Evolutionary conservation across 2,113 vertebrate genomes (phyloP), one percentile per base, ranked within the genome.

Genomic region (Diadophis punctatus): DNA sequence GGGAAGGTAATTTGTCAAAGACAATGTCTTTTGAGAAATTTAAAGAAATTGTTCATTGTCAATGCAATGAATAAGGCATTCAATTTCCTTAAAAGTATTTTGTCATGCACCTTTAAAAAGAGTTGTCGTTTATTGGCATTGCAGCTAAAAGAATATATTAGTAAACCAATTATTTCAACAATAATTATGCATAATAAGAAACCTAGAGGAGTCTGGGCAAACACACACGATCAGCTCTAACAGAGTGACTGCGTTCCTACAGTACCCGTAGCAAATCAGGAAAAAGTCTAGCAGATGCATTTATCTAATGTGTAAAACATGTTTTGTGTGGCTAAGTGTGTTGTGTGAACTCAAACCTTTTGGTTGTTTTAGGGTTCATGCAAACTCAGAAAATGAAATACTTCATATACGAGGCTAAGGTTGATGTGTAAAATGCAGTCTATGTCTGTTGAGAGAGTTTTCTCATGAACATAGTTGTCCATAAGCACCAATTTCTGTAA

Each of bases 41-140:
- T 96, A 96, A 96, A 96, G 90, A 96, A 91, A 94, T 92, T 95
- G 53, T 90, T 96, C 88, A 96, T 92, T 96, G 93, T 95, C 86
- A 96, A 90, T 96, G 80, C 23, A 94, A 94, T 39, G 96, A 96
- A 97, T 94, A 95, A 91, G 58, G 93, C 94, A 96, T 96, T 93
- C 90, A 20, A 93, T 91, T 96, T 56, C 68, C 86, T 95, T 91
- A 22, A 90, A 94, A 90, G 27, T 2, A 92, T 95, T 92, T 95
- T 96, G 68, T 93, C 89, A 93, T 90, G 93, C 74, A 94, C 94
- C 88, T 52, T 90, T 55, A 86, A 46, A 91, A 87, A 58, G 55
- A 48, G 1, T 43, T 80, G 74, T 23, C 46, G 55, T 91, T 95
- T 91, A 53, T 22, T 94, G 51, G 30, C 10, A 8, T 30, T 68